phyloP scores from a whole-genome alignment of 2,888 invertebrate species.

The Zootermopsis nevadensis region DNA sequence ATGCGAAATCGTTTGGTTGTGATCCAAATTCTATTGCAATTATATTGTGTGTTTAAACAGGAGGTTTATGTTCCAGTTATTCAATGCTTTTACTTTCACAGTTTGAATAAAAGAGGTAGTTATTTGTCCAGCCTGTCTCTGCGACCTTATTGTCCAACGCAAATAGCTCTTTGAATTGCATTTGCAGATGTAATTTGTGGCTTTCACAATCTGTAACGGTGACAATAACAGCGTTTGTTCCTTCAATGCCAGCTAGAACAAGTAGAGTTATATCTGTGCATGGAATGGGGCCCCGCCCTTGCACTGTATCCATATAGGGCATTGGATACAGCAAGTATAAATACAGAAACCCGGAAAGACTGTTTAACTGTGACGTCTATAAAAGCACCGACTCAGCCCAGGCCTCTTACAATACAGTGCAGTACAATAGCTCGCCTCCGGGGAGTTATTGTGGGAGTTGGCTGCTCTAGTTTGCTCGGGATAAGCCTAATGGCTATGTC shows the following conservation, averaged over 20 bases:
- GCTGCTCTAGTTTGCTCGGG: slow-evolving; percentile 36
- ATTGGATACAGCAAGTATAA: slow-evolving; percentile 4
- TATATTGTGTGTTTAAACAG: no score
- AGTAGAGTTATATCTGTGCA: background rate
- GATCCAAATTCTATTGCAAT: no score
- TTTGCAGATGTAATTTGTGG: background rate
- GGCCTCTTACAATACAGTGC: slow-evolving; percentile 10
- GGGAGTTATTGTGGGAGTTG: slow-evolving; percentile 23
- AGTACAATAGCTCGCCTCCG: slow-evolving; percentile 7
- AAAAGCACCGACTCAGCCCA: slow-evolving; percentile 8
- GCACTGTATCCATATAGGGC: background rate
- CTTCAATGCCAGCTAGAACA: slow-evolving; percentile 23
- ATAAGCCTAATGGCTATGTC: slow-evolving; percentile 37
- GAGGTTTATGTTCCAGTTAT: no score
- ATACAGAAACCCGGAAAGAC: slow-evolving; percentile 37
- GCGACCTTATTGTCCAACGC: background rate
- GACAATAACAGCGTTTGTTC: slow-evolving; percentile 28
- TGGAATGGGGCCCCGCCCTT: slow-evolving; percentile 2
- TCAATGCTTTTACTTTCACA: no score
- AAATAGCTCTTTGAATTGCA: slow-evolving; percentile 2
- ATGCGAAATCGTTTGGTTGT: no score
- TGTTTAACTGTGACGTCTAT: slow-evolving; percentile 4
- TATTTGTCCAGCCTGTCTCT: background rate
- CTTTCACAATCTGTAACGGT: slow-evolving; percentile 18
- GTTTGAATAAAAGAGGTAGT: background rate